Conservation (phyloP, 2,797 vertebrate genomes). For the Phrynocephalus guinanensis region DNA sequence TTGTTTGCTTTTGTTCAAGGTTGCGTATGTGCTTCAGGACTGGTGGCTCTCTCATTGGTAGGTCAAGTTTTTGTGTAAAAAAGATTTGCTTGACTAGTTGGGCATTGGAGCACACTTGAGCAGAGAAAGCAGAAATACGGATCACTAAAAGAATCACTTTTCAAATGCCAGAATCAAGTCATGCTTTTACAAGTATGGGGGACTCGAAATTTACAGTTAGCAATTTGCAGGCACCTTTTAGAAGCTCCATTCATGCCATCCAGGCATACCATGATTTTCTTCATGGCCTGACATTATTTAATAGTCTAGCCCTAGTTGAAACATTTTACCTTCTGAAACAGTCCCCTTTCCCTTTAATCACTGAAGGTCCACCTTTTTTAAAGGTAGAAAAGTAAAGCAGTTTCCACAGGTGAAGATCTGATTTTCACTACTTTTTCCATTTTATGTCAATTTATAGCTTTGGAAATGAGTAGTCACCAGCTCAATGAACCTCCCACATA, state of each 20-base stretch:
- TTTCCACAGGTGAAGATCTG: neutral
- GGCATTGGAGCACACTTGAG: neutral
- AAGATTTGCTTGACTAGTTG: neutral
- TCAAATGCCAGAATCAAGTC: neutral
- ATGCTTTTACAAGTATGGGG: neutral
- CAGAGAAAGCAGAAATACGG: neutral
- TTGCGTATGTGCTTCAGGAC: constrained; percentile 88
- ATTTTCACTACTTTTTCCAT: neutral
- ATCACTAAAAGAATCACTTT: neutral
- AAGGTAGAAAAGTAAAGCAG: neutral
- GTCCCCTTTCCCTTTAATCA: neutral
- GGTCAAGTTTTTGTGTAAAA: constrained; percentile 61
- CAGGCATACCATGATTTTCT: neutral
- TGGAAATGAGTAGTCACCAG: neutral
- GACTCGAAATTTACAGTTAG: neutral
- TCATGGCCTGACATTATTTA: neutral
- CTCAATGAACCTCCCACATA: too few species aligned
- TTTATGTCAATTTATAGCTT: neutral
- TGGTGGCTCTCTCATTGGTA: constrained; percentile 98
- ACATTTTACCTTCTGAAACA: neutral
- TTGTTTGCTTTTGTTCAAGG: constrained; percentile 72
- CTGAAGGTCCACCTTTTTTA: neutral
- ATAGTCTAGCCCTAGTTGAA: neutral
- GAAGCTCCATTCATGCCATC: too few species aligned
- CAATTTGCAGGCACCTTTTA: neutral